phyloP scores from a whole-genome alignment of 2,113 vertebrate species.

The Petaurus breviceps region DNA sequence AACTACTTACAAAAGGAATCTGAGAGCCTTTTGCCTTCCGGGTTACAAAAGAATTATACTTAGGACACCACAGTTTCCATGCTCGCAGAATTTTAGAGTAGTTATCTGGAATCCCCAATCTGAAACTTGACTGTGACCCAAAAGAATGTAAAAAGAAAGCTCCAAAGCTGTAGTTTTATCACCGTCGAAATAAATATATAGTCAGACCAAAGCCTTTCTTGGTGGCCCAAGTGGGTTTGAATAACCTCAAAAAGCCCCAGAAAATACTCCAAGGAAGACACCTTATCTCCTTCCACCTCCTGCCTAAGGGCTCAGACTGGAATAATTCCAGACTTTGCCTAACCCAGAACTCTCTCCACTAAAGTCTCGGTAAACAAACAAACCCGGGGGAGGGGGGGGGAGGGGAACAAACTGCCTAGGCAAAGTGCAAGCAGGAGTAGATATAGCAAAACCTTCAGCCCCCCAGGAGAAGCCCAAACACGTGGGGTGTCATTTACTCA shows the following conservation, averaged over 20 bases:
- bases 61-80: neutral
- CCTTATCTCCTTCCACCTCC: neutral
- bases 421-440: neutral
- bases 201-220: constrained; percentile 9
- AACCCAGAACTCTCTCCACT: neutral
- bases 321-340: neutral
- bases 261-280: neutral
- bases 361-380: neutral
- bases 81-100: neutral
- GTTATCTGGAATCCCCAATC: neutral
- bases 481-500: constrained; percentile 42
- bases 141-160: neutral
- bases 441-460: neutral
- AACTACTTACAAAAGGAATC: neutral
- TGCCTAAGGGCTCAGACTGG: neutral
- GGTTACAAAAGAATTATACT: constrained; percentile 28
- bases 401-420: neutral
- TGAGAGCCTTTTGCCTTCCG: neutral
- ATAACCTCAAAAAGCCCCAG: neutral
- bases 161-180: neutral
- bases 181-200: neutral
- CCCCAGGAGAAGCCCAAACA: constrained; percentile 32
- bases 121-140: neutral
- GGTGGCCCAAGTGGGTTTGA: neutral
- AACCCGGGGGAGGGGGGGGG: neutral